Evolutionary conservation across 2,113 vertebrate genomes (phyloP).

Genomic region (Phoenicopterus ruber): DNA sequence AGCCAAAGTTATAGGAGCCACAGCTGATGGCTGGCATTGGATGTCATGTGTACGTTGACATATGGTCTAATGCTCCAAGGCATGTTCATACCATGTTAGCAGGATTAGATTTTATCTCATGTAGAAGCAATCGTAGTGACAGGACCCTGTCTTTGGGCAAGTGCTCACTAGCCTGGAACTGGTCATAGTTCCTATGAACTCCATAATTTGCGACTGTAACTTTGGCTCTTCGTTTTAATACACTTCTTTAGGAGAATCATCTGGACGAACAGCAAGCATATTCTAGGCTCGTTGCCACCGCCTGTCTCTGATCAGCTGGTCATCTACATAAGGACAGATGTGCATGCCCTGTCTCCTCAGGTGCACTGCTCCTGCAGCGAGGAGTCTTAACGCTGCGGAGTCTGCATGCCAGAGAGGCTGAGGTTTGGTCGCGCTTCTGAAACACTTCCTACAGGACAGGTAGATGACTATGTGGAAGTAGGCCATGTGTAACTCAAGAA

Average conservation of each 20-base stretch:
- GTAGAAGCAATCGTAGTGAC: conserved; percentile 29
- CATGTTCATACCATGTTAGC: background rate
- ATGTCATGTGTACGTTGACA: conserved; percentile 9
- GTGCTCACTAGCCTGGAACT: background rate
- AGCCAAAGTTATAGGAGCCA: conserved; percentile 8
- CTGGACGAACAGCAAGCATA: background rate
- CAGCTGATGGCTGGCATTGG: conserved; percentile 6
- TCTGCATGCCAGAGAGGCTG: background rate
- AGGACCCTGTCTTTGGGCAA: background rate
- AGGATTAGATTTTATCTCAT: conserved; percentile 10
- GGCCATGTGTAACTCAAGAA: background rate
- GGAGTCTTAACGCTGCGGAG: background rate
- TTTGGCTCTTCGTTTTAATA: background rate
- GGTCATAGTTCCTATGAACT: background rate
- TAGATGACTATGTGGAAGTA: background rate
- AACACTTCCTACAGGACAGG: background rate
- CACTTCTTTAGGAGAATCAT: background rate
- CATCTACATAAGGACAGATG: background rate
- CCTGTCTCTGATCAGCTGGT: background rate
- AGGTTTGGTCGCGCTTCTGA: background rate
- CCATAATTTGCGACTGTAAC: background rate
- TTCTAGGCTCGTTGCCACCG: background rate
- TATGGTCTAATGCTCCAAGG: conserved; percentile 26
- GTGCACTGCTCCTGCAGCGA: background rate
- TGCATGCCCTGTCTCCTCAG: background rate